Conservation (phyloP, 2,113 vertebrate genomes). For the Mugil cephalus region DNA sequence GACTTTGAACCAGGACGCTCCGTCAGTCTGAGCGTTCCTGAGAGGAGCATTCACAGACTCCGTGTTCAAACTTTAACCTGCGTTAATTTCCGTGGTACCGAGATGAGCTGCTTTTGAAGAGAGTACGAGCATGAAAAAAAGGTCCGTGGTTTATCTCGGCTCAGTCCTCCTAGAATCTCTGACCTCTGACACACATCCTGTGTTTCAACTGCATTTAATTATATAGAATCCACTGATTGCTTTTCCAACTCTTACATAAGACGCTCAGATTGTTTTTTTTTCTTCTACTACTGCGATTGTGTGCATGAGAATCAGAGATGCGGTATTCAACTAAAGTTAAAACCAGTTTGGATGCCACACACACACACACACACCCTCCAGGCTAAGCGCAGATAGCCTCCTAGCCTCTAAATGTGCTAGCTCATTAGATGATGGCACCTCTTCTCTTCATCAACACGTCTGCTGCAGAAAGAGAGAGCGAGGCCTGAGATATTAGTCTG, state of each 20-base stretch:
- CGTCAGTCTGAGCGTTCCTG: too few relatives aligned
- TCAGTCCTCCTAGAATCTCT: conserved; percentile 1
- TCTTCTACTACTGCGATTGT: too few relatives aligned
- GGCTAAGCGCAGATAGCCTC: conserved; percentile 4
- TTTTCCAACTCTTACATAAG: conserved; percentile 56
- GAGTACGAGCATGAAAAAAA: neutral
- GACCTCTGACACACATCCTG: conserved; percentile 29
- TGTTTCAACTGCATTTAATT: conserved; percentile 29
- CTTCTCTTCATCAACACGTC: conserved; percentile 60
- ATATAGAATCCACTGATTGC: conserved; percentile 57
- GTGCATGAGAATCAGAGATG: too few relatives aligned
- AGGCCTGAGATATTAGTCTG: conserved; percentile 34
- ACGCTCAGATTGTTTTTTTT: neutral
- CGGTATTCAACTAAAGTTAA: neutral
- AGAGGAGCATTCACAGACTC: too few relatives aligned
- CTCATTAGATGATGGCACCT: conserved; percentile 63
- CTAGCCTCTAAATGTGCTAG: conserved; percentile 43
- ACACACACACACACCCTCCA: too few relatives aligned
- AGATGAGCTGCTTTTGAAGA: neutral
- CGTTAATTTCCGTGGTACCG: too few relatives aligned
- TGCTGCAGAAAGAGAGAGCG: conserved; percentile 24
- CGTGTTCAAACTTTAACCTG: too few relatives aligned
- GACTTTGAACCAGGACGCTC: too few relatives aligned
- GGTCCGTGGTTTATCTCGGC: neutral
- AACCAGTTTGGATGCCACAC: conserved; percentile 4